Conservation (phyloP, 2,113 vertebrate species). For the Phyllostomus discolor region DNA sequence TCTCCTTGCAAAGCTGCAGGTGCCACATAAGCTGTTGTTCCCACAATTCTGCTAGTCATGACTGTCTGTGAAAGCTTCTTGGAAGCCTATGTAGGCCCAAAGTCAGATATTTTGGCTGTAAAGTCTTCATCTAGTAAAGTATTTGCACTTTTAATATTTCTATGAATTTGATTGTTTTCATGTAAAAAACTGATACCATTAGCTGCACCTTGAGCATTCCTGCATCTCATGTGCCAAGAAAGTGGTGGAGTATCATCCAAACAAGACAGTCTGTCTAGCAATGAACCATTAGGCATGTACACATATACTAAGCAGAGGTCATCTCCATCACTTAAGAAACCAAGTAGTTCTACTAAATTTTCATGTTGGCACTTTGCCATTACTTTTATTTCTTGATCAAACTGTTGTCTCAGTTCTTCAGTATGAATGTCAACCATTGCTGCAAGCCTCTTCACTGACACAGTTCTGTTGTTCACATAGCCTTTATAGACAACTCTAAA, state of each 20-base stretch:
- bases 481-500: conserved; percentile 95
- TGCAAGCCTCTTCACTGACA: conserved; percentile 93
- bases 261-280: conserved; percentile 92
- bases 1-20: conserved; percentile 94
- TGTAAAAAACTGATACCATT: conserved; percentile 92
- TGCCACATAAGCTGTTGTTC: conserved; percentile 96
- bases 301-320: conserved; percentile 91
- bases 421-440: conserved; percentile 85
- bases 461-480: conserved; percentile 78
- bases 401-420: conserved; percentile 90
- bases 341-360: conserved; percentile 93
- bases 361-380: conserved; percentile 92
- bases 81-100: conserved; percentile 93
- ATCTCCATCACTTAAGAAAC: conserved; percentile 89
- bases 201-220: conserved; percentile 86
- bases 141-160: conserved; percentile 97
- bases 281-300: conserved; percentile 92
- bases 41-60: conserved; percentile 93
- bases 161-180: conserved; percentile 91
- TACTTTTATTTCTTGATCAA: conserved; percentile 93
- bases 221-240: conserved; percentile 87
- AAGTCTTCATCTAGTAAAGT: conserved; percentile 90
- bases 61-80: conserved; percentile 85
- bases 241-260: conserved; percentile 84
- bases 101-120: conserved; percentile 94